Conservation (phyloP, 92 coral and sea anemone genomes). For the Palythoa grandiflora region DNA sequence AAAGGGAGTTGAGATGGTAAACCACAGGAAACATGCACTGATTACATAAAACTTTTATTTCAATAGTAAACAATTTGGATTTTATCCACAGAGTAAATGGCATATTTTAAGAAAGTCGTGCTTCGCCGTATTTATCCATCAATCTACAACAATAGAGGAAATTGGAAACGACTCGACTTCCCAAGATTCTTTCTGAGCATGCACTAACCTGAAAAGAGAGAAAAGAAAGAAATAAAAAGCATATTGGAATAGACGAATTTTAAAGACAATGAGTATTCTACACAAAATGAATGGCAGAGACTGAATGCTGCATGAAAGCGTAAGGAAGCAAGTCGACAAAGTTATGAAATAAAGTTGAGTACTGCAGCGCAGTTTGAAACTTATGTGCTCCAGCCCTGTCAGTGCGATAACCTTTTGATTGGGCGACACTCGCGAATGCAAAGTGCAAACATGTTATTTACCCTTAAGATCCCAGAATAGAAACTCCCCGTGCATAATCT, state of each 20-base stretch:
- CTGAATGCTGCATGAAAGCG: not conserved
- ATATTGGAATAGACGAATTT: conserved; percentile 6
- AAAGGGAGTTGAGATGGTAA: not conserved
- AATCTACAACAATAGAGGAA: conserved; percentile 33
- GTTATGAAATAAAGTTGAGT: not conserved
- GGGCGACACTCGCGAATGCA: not conserved
- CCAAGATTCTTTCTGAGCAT: conserved; percentile 53
- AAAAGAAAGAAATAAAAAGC: conserved; percentile 19
- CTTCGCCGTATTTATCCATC: conserved; percentile 30
- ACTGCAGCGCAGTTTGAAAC: not conserved
- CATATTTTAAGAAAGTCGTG: conserved; percentile 29
- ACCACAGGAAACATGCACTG: conserved; percentile 42
- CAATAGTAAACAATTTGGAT: conserved; percentile 29
- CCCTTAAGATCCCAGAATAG: too few relatives aligned
- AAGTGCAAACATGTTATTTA: too few relatives aligned
- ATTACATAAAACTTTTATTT: conserved; percentile 44
- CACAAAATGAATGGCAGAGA: not conserved
- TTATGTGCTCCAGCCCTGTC: not conserved
- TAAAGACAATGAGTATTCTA: not conserved
- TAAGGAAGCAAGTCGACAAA: not conserved
- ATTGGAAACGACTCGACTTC: conserved; percentile 49
- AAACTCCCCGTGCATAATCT: too few relatives aligned
- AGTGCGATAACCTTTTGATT: not conserved
- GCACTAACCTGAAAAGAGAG: conserved; percentile 50
- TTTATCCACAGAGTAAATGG: conserved; percentile 46